These are phyloP conservation scores for Bolinopsis microptera DNA, from an alignment of 37 sponge, comb jelly and placozoan genomes.

Conservation along the genomic window DNA sequence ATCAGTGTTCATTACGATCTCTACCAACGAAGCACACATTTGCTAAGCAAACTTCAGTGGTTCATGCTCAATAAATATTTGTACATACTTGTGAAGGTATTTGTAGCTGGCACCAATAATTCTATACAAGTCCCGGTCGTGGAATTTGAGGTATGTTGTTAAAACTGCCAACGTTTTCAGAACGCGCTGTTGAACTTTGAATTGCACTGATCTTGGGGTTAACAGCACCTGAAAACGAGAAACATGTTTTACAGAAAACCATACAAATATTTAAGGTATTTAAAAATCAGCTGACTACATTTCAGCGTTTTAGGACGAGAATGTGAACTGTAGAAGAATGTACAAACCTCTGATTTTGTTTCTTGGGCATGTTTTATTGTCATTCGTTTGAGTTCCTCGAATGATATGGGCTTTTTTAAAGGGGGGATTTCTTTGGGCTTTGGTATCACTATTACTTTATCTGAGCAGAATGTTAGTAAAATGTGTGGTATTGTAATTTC, in stretches of 20 bases:
- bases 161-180: constrained; percentile 36
- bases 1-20: too few relatives aligned
- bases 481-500: too few relatives aligned
- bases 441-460: constrained; percentile 2
- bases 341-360: constrained; percentile 47
- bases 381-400: constrained; percentile 40
- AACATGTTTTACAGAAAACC: too few relatives aligned
- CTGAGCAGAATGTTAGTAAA: not conserved
- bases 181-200: constrained; percentile 33
- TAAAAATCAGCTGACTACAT: too few relatives aligned
- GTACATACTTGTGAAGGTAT: constrained; percentile 16
- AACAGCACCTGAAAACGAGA: constrained; percentile 7
- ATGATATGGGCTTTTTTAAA: constrained; percentile 12
- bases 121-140: constrained; percentile 31
- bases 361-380: constrained; percentile 53
- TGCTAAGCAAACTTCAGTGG: too few relatives aligned
- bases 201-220: not conserved
- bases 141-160: constrained; percentile 43
- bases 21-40: too few relatives aligned
- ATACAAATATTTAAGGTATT: too few relatives aligned
- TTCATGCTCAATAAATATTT: too few relatives aligned
- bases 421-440: not conserved
- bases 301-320: not conserved
- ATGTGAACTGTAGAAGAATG: too few relatives aligned
- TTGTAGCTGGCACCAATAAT: constrained; percentile 54